A percentile compares a stretch with the other conserved stretches of the same genome.
Conservation (phyloP, 2,113 vertebrate species). For the Hippocampus comes region DNA sequence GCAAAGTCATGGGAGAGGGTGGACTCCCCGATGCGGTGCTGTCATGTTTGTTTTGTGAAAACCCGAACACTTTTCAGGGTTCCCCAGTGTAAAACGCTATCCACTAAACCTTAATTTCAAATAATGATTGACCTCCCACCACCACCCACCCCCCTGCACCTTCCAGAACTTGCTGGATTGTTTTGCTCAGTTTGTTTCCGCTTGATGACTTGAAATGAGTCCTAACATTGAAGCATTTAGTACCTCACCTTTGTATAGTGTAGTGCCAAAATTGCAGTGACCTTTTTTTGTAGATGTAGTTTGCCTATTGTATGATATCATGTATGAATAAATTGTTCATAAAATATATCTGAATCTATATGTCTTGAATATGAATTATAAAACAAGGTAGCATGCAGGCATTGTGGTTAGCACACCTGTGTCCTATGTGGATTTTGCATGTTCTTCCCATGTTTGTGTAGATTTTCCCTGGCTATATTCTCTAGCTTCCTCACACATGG, state of each 20-base stretch:
- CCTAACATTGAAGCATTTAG: conserved; percentile 60
- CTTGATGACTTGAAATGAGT: conserved; percentile 56
- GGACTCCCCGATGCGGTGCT: conserved; percentile 49
- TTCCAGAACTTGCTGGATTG: conserved; percentile 8
- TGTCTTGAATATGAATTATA: not conserved
- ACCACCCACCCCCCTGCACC: conserved; percentile 7
- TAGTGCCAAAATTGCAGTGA: conserved; percentile 85
- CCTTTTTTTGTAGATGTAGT: conserved; percentile 71
- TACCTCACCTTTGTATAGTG: conserved; percentile 77
- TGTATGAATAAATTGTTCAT: conserved; percentile 57
- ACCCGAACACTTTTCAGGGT: conserved; percentile 28
- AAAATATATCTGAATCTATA: not conserved
- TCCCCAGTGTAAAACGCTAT: conserved; percentile 29
- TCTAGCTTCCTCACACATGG: no score
- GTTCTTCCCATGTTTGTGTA: no score
- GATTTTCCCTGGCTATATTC: no score
- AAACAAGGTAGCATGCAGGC: not conserved
- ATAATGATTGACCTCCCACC: conserved; percentile 8
- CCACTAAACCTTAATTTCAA: conserved; percentile 28
- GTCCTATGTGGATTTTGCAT: not conserved
- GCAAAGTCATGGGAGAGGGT: conserved; percentile 49
- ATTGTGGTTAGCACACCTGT: not conserved
- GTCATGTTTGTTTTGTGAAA: conserved; percentile 44
- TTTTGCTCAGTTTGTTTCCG: conserved; percentile 35
- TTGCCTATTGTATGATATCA: conserved; percentile 68